phyloP scores from a whole-genome alignment of 1,140 invertebrate species.

The Apocrypta bakeri region DNA sequence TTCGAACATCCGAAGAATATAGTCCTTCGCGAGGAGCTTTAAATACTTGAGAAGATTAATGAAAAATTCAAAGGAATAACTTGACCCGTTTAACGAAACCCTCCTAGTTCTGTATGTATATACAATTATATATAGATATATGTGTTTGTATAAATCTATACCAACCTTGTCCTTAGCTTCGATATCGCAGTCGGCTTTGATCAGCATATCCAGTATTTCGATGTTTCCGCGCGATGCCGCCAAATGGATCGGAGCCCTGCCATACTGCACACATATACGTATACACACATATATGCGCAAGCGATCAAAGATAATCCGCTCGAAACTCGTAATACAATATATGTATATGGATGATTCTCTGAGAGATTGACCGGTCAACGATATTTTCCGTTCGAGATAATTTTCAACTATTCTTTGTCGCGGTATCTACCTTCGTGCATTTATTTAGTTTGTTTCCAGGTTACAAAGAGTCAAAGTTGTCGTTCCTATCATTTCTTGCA shows the following conservation, averaged over 20 bases:
- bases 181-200: conserved; percentile 84
- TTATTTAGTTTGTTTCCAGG: too few species aligned
- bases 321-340: too few species aligned
- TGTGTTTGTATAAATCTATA: not conserved
- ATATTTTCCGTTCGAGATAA: too few species aligned
- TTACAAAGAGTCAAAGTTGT: too few species aligned
- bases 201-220: conserved; percentile 83
- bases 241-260: conserved; percentile 85
- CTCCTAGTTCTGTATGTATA: not conserved
- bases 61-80: conserved; percentile 2
- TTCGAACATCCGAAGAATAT: not conserved
- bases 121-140: not conserved
- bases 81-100: not conserved
- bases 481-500: too few species aligned
- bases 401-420: too few species aligned
- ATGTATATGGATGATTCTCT: too few species aligned
- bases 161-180: conserved; percentile 85
- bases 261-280: conserved; percentile 75
- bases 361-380: too few species aligned
- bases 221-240: conserved; percentile 83
- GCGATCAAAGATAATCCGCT: not conserved
- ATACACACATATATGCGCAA: not conserved
- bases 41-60: not conserved
- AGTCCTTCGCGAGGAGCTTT: not conserved
- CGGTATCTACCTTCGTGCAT: too few species aligned